phyloP scores from a whole-genome alignment of 2,888 invertebrate genomes.

The Andrena dorsata region DNA sequence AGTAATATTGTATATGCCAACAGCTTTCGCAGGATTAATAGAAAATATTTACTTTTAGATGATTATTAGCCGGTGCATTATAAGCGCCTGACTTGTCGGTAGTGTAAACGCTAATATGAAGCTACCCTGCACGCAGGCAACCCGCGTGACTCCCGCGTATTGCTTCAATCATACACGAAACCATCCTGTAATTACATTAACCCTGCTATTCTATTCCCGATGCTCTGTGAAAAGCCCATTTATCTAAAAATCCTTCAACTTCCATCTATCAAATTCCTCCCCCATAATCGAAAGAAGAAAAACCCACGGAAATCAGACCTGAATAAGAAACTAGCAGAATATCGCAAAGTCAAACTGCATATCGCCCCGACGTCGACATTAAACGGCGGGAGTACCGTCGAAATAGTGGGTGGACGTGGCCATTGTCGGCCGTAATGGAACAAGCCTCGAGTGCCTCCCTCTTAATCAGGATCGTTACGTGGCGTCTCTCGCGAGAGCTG shows the following conservation, averaged over 20 bases:
- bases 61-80: too few relatives aligned
- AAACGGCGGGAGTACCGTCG: background rate
- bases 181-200: background rate
- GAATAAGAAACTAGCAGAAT: background rate
- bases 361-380: background rate
- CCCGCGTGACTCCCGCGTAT: background rate
- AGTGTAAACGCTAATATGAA: too few relatives aligned
- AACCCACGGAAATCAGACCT: background rate
- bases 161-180: background rate
- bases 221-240: background rate
- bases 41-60: too few relatives aligned
- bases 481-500: conserved; percentile 58
- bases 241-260: too few relatives aligned
- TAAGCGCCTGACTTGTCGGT: too few relatives aligned
- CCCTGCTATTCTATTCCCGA: background rate
- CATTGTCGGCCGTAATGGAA: conserved; percentile 23
- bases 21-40: too few relatives aligned
- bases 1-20: too few relatives aligned
- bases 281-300: background rate
- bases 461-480: conserved; percentile 68
- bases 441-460: conserved; percentile 23
- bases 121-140: conserved; percentile 15
- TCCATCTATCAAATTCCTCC: too few relatives aligned
- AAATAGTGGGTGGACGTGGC: background rate
- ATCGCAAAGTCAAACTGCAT: background rate